Percentiles rank a stretch among this genome's conserved stretches.
Evolutionary conservation across 2,113 vertebrate genomes (phyloP).

Genomic region (Python bivittatus): DNA sequence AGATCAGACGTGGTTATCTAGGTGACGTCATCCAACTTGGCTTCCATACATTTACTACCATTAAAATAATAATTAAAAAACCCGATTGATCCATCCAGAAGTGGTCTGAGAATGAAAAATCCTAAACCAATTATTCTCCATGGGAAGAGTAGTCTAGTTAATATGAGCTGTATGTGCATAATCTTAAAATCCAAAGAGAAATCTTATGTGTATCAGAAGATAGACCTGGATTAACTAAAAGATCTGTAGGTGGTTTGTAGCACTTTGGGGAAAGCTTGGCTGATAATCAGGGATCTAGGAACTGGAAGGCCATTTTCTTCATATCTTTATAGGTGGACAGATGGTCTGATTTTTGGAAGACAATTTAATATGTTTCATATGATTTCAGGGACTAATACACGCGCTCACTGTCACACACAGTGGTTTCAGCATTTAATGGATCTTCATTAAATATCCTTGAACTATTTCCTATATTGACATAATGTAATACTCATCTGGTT

Average conservation of each 20-base stretch:
- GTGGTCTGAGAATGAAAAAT: too few relatives aligned
- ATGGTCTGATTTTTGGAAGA: background rate
- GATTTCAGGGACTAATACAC: background rate
- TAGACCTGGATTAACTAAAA: background rate
- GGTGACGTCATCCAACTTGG: too few relatives aligned
- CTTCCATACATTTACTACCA: too few relatives aligned
- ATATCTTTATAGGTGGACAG: background rate
- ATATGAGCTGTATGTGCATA: background rate
- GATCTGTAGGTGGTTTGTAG: background rate
- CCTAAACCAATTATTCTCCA: too few relatives aligned
- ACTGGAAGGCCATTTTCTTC: background rate
- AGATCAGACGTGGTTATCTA: too few relatives aligned
- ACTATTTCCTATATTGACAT: background rate
- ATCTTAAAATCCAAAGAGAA: background rate
- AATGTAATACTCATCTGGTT: slow-evolving; percentile 5
- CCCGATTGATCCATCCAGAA: too few relatives aligned
- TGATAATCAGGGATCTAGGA: background rate
- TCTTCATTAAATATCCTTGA: slow-evolving; percentile 19
- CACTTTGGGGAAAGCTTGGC: background rate
- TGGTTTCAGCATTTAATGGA: background rate
- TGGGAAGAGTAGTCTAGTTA: too few relatives aligned
- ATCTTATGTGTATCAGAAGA: background rate
- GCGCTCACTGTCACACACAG: background rate
- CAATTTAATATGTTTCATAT: background rate
- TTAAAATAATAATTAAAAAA: too few relatives aligned